phyloP scores from a whole-genome alignment of 2,797 vertebrate species.

The Rhodeus uyekii region DNA sequence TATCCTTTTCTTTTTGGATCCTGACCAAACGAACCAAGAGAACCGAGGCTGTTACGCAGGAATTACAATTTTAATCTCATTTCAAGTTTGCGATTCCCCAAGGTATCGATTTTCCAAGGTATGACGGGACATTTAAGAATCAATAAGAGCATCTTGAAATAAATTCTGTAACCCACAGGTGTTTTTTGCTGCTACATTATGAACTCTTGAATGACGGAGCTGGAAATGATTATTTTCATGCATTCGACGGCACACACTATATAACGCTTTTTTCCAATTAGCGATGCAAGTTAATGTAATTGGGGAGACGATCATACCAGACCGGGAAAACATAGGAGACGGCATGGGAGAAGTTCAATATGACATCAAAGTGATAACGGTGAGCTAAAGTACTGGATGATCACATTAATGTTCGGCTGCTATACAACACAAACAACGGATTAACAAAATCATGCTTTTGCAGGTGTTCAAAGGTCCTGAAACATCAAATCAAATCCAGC shows the following conservation, averaged over 20 bases:
- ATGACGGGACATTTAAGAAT: background rate
- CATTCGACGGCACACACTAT: background rate
- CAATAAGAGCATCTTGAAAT: background rate
- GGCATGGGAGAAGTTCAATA: constrained; percentile 91
- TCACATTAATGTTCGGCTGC: background rate
- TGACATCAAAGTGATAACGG: constrained; percentile 96
- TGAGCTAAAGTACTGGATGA: constrained; percentile 65
- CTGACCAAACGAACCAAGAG: too few species aligned
- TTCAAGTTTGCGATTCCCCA: too few species aligned
- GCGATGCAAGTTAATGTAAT: constrained; percentile 90
- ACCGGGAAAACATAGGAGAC: too few species aligned
- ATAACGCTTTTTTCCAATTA: constrained; percentile 58
- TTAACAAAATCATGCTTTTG: too few species aligned
- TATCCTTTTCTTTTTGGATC: too few species aligned
- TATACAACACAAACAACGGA: too few species aligned
- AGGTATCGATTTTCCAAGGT: background rate
- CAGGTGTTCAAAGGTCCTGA: too few species aligned
- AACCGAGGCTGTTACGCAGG: too few species aligned
- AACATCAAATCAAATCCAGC: too few species aligned
- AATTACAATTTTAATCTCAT: too few species aligned
- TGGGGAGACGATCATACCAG: constrained; percentile 87
- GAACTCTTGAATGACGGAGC: background rate
- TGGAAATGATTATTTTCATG: background rate
- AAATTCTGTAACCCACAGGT: background rate
- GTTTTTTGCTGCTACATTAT: background rate